Base-by-base conservation (phyloP, 2,888 invertebrate genomes). In the Anticlea derivata region DNA sequence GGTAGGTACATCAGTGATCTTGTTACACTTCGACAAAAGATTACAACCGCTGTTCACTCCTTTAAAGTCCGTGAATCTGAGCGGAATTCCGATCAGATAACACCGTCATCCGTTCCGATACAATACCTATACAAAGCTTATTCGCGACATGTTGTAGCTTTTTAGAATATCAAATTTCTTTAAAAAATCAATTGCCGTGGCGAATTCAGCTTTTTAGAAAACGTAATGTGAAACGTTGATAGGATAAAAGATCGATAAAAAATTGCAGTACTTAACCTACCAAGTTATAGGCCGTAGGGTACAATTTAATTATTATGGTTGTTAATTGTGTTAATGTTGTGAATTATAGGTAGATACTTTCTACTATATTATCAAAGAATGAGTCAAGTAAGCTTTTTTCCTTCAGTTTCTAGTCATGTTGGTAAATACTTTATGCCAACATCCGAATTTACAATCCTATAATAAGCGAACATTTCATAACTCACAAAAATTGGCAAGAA, bases 1-100 rank as follows among this genome's bases (percentile, higher is more conserved):
- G 89, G 88, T 89, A 87, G 88, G 88, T 88, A 86, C 79, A 65
- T 71, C 50, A 61, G 75, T 70, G 80, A 86, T 90, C 89, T 82
- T 75, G 75, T 90, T 90, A 85, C 89, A 84, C 63, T 61, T 61
- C 66, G 40, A 84, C 80, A 84, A 83, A 77, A 65, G 68, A 50
- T 50, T 63, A 38, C 47, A 57, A 63, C 59, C 60, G 55, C 66
- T 68, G 66, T 80, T 86, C 76, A 88, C 88, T 89, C 86, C 83
- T 87, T 84, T 51, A 38, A 48, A 47, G 44, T 52, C 45, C 20
- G 61, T 75, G 81, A 75, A 86, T 86, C 85, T 84, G 86, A 87
- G 88, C 89, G 88, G 89, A 89, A 89, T 76, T 87, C 75, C 85
- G 80, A 80, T 76, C 71, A 70, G 60, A 68, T 41, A 63, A 61